A percentile compares a stretch with the other conserved stretches of the same genome.
phyloP scores from a whole-genome alignment of 1,140 invertebrate genomes.

The Teleogryllus occipitalis region DNA sequence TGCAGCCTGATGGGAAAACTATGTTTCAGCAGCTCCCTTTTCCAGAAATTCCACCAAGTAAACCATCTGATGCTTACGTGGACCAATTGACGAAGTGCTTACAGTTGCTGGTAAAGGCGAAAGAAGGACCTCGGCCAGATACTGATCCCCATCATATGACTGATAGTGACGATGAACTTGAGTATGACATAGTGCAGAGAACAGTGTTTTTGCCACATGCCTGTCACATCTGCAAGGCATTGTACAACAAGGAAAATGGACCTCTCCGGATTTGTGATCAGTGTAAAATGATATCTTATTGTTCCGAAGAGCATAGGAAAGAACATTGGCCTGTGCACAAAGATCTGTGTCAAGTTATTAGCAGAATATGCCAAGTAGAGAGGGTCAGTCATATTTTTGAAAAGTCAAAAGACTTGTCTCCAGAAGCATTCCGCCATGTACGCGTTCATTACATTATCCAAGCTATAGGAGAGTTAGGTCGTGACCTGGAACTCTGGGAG shows the following conservation, averaged over 20 bases:
- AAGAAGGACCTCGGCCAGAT: neutral
- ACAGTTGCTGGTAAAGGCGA: neutral
- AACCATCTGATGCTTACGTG: neutral
- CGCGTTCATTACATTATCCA: slow-evolving; percentile 50
- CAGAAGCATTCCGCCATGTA: slow-evolving; percentile 49
- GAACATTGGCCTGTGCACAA: slow-evolving; percentile 38
- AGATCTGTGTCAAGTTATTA: slow-evolving; percentile 37
- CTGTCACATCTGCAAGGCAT: slow-evolving; percentile 37
- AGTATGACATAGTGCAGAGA: slow-evolving; percentile 11
- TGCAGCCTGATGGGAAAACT: neutral
- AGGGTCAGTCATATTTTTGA: slow-evolving; percentile 40
- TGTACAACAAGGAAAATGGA: slow-evolving; percentile 22
- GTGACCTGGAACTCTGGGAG: slow-evolving; percentile 52
- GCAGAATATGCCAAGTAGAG: slow-evolving; percentile 26
- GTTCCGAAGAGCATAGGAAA: slow-evolving; percentile 39
- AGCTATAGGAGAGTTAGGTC: slow-evolving; percentile 46
- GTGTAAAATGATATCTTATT: slow-evolving; percentile 48
- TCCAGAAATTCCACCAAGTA: neutral
- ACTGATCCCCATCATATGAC: neutral
- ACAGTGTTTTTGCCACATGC: slow-evolving; percentile 27
- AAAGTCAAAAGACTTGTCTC: slow-evolving; percentile 40
- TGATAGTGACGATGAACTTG: slow-evolving; percentile 15
- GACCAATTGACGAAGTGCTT: neutral
- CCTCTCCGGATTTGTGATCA: slow-evolving; percentile 32
- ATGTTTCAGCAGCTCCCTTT: neutral